Base-by-base conservation (phyloP, 2,113 vertebrate genomes). In the Steatornis caripensis region DNA sequence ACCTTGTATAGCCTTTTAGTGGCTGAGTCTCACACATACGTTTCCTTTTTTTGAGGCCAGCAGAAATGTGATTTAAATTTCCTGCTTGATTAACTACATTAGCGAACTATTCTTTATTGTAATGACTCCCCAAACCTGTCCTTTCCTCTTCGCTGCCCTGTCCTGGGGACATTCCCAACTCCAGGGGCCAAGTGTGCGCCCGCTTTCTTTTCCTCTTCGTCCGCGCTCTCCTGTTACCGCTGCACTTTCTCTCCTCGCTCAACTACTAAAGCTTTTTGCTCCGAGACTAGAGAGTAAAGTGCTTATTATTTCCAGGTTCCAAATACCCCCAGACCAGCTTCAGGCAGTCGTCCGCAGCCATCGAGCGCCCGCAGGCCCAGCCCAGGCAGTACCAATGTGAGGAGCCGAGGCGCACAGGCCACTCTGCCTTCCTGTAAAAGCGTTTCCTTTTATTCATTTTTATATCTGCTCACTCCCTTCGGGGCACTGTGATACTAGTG, bases 221-320 rank as follows among this genome's bases (percentile, higher is more conserved):
- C 66, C 70, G 29, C 39, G 1, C 55, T 60, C 61, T 55, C 15
- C 54, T 53, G 32, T 62, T 41, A 23, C 60, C n/a, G 1, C 41
- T 74, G 39, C 58, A 6, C 3, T 27, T 70, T 8, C 66, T 15
- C 39, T 75, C 23, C 18, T 60, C 32, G 21, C 46, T 60, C 32
- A 57, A 0, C 83, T 46, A 1, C 36, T 30, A 30, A 8, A 54
- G 11, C 53, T 69, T 71, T 60, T 39, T 75, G 24, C 61, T 83
- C 51, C 9, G 23, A 76, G 72, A 53, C 23, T 5, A 45, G 62
- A 65, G 49, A 83, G 62, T 62, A 48, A 94, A 96, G 49, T 61
- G 84, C 72, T 46, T 51, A 2, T 93, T 69, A 26, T 91, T 93
- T 66, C 72, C 87, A 94, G 89, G 58, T 95, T 78, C 85, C 94